These are phyloP conservation scores for Sebastes nivosus DNA, from an alignment of 2,797 vertebrate species.

Conservation along the genomic window DNA sequence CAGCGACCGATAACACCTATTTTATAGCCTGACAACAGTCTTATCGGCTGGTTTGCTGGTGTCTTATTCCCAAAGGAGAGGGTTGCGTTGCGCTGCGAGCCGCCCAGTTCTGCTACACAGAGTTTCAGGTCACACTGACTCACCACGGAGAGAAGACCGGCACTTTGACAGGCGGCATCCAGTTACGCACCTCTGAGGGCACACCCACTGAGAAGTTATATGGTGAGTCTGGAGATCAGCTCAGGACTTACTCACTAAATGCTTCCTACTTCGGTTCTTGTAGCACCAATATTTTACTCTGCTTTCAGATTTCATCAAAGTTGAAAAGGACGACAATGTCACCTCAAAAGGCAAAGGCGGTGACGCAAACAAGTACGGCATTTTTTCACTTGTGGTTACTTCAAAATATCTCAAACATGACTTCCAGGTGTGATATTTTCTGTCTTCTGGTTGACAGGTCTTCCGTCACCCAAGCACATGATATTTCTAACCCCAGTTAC, in stretches of 20 bases:
- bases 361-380: slow-evolving; percentile 73
- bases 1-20: no score
- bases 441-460: slow-evolving; percentile 66
- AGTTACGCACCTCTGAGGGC: slow-evolving; percentile 90
- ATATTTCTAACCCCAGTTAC: slow-evolving; percentile 91
- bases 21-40: no score
- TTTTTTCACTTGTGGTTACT: background rate
- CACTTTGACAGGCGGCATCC: slow-evolving; percentile 89
- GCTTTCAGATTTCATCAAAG: slow-evolving; percentile 94
- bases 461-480: slow-evolving; percentile 67
- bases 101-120: slow-evolving; percentile 86
- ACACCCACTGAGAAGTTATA: slow-evolving; percentile 95
- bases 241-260: background rate
- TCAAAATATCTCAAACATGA: background rate
- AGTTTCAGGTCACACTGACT: slow-evolving; percentile 89
- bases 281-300: background rate
- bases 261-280: background rate
- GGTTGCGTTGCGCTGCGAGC: slow-evolving; percentile 92
- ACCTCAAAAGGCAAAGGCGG: slow-evolving; percentile 79
- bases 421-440: background rate
- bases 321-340: slow-evolving; percentile 89
- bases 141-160: slow-evolving; percentile 95
- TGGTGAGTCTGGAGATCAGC: slow-evolving; percentile 80
- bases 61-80: slow-evolving; percentile 84
- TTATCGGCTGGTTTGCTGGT: background rate